These are phyloP conservation scores for Enteromius unitaeniatus DNA, from an alignment of 2,797 vertebrate species.

Conservation along the genomic window DNA sequence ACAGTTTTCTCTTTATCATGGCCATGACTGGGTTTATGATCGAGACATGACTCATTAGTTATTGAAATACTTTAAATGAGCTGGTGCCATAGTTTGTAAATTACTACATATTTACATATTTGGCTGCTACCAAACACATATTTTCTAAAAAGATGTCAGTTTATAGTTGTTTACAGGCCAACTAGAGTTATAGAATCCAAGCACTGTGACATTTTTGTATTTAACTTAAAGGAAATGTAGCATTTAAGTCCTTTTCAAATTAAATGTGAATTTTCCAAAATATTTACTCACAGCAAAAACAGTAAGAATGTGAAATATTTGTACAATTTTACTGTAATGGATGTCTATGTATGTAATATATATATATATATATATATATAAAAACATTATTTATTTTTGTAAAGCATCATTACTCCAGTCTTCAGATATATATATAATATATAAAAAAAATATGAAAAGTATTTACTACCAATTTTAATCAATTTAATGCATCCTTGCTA, in stretches of 20 bases:
- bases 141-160: not conserved
- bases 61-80: not conserved
- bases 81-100: not conserved
- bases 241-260: not conserved
- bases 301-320: not conserved
- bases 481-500: no score
- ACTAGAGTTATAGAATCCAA: not conserved
- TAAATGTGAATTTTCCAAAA: not conserved
- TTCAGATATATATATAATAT: not conserved
- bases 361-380: no score
- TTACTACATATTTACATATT: not conserved
- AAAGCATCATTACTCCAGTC: not conserved
- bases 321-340: no score
- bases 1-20: not conserved
- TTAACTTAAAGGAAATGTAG: not conserved
- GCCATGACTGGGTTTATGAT: conserved; percentile 5
- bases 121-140: not conserved
- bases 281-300: not conserved
- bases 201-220: not conserved
- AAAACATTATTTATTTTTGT: not conserved
- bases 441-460: no score
- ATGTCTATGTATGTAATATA: not conserved
- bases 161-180: not conserved
- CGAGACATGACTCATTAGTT: not conserved
- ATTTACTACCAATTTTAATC: no score